Conservation (phyloP, 2,113 vertebrate species). For the Ictidomys tridecemlineatus region DNA sequence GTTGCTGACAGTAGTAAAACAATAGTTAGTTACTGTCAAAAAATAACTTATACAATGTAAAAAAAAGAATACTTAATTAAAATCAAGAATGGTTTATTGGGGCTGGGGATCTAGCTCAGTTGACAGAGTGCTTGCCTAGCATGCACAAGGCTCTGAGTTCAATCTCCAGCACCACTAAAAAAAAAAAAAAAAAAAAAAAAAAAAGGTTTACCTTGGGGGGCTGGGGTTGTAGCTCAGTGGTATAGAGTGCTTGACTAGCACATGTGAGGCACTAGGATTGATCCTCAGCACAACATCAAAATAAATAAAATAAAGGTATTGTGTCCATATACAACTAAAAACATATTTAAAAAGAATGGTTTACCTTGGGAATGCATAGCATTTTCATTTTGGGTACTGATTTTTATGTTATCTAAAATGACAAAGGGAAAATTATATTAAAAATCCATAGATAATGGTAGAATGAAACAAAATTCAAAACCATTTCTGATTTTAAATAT, state of each 20-base stretch:
- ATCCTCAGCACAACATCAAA: too few relatives aligned
- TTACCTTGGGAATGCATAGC: not conserved
- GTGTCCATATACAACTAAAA: too few relatives aligned
- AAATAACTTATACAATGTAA: not conserved
- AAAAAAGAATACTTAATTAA: not conserved
- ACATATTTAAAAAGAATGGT: not conserved
- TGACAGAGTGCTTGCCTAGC: too few relatives aligned
- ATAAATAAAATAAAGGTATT: too few relatives aligned
- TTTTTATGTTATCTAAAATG: not conserved
- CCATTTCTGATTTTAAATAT: not conserved
- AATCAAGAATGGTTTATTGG: constrained; percentile 26
- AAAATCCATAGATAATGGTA: not conserved
- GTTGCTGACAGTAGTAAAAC: not conserved
- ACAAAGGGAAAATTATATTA: not conserved
- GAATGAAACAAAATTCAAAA: constrained; percentile 49
- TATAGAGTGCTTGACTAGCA: too few relatives aligned
- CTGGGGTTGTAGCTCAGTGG: too few relatives aligned
- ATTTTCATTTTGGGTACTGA: constrained; percentile 28
- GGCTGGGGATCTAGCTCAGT: too few relatives aligned
- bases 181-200: too few relatives aligned
- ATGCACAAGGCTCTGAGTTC: too few relatives aligned
- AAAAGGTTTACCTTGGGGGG: too few relatives aligned
- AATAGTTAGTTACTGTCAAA: not conserved
- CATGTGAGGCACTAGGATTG: too few relatives aligned
- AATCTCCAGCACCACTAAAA: too few relatives aligned